Evolutionary conservation across 2,797 vertebrate species (phyloP).

Genomic region (Mormyrops boulengeri): DNA sequence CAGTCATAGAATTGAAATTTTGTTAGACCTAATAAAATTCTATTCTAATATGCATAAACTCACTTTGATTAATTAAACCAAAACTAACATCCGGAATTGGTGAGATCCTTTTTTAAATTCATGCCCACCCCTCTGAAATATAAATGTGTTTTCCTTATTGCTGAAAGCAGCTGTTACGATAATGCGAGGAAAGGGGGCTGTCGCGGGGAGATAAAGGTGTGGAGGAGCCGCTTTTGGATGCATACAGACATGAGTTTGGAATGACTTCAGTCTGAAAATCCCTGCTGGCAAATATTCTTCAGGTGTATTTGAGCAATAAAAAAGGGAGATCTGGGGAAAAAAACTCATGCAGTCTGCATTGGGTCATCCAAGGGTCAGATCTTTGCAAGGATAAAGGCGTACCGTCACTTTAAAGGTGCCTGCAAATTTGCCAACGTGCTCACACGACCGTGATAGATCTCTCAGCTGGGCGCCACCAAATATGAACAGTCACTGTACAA

Average conservation of each 20-base stretch:
- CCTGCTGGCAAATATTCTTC: not conserved
- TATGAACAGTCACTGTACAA: not conserved
- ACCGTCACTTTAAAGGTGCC: not conserved
- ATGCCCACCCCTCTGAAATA: not conserved
- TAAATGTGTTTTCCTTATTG: not conserved
- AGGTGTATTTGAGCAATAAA: not conserved
- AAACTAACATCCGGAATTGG: not conserved
- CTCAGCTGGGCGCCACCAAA: not conserved
- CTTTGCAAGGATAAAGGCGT: not conserved
- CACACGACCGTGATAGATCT: not conserved
- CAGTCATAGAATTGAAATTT: not conserved
- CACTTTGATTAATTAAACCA: not conserved
- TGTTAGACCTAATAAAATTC: not conserved
- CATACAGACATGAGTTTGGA: not conserved
- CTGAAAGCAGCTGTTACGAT: not conserved
- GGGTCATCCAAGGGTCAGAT: not conserved
- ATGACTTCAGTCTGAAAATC: not conserved
- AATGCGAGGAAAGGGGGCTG: not conserved
- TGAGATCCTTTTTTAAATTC: not conserved
- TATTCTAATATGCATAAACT: not conserved
- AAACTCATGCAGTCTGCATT: not conserved
- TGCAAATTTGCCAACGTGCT: not conserved
- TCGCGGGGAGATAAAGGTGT: not conserved
- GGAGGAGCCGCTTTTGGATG: not conserved
- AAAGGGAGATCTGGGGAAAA: not conserved